phyloP scores from a whole-genome alignment of 2,113 vertebrate species.

The Lota lota region DNA sequence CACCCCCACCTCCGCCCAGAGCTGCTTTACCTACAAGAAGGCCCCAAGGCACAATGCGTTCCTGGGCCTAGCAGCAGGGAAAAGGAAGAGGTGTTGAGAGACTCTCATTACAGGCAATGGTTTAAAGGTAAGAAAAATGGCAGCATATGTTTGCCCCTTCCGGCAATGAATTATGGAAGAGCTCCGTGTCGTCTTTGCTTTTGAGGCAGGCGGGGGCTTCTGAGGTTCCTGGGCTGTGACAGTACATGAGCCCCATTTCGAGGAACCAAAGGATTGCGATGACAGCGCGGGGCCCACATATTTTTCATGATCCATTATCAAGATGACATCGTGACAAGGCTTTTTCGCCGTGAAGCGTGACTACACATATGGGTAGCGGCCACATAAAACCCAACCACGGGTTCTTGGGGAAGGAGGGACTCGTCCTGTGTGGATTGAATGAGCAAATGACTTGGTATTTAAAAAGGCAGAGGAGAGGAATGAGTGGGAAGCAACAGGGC shows the following conservation, averaged over 20 bases:
- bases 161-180: constrained; percentile 65
- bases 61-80: constrained; percentile 17
- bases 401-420: no score
- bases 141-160: constrained; percentile 62
- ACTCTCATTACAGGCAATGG: constrained; percentile 9
- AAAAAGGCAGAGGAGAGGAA: no score
- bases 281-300: constrained; percentile 52
- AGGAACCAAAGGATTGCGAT: constrained; percentile 50
- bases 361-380: constrained; percentile 45
- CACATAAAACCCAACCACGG: constrained; percentile 45
- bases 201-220: constrained; percentile 38
- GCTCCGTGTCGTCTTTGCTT: constrained; percentile 46
- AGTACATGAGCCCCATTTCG: constrained; percentile 57
- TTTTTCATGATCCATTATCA: constrained; percentile 69
- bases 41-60: constrained; percentile 37
- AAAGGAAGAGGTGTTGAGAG: constrained; percentile 43
- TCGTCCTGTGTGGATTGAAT: no score
- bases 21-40: constrained; percentile 34
- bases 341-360: constrained; percentile 35
- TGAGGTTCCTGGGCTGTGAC: constrained; percentile 48
- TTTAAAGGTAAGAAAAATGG: constrained; percentile 48
- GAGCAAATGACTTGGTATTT: no score
- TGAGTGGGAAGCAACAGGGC: no score
- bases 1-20: constrained; percentile 8
- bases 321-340: constrained; percentile 46